Percentiles rank a stretch among this genome's conserved stretches.
Conservation (phyloP, 2,113 vertebrate genomes). For the Rhabdomys dilectus region DNA sequence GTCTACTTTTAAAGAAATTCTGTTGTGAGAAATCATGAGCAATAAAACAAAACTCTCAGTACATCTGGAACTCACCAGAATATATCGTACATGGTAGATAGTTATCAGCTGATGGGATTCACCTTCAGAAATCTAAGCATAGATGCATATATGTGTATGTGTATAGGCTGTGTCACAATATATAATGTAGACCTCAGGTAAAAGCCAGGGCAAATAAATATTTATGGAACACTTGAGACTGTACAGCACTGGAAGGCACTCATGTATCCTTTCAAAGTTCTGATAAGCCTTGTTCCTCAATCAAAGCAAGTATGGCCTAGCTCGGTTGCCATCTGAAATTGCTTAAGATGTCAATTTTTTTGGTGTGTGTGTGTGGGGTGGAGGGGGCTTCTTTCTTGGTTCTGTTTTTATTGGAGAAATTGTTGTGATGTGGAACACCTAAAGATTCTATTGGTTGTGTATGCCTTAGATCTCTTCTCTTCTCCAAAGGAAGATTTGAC, state of each 20-base stretch:
- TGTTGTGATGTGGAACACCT: background rate
- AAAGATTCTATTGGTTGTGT: background rate
- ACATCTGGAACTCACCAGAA: background rate
- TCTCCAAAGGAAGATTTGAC: background rate
- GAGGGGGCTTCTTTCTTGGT: background rate
- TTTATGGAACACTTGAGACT: slow-evolving; percentile 25
- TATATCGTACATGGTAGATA: background rate
- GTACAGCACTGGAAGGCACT: background rate
- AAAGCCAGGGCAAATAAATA: background rate
- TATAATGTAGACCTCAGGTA: background rate
- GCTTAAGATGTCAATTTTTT: background rate
- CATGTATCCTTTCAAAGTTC: background rate
- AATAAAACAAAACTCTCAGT: background rate
- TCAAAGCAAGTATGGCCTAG: background rate
- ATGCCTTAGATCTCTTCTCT: background rate
- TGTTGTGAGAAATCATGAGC: background rate
- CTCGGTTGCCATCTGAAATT: background rate
- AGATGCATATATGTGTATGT: background rate
- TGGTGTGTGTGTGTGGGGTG: no score
- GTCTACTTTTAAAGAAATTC: background rate
- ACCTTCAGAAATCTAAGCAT: background rate
- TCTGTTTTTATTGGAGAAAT: background rate
- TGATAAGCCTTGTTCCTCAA: background rate
- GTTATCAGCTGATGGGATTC: background rate
- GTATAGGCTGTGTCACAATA: background rate